Evolutionary conservation across 2,113 vertebrate genomes (phyloP).

Genomic region (Puma concolor): DNA sequence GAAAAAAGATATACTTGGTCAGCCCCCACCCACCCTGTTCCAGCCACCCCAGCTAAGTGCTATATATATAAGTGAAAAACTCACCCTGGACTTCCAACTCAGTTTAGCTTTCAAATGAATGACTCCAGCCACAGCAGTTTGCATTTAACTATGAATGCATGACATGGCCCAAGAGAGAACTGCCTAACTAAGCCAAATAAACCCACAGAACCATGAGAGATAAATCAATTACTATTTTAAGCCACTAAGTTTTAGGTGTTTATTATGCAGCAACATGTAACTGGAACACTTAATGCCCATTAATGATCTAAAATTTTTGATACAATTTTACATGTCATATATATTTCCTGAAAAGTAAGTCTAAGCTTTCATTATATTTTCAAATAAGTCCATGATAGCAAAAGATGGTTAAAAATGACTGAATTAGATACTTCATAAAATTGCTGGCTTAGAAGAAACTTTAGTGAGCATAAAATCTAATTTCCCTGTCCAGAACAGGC

Average conservation of each 20-base stretch:
- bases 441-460: neutral
- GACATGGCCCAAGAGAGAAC: neutral
- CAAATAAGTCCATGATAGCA: neutral
- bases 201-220: neutral
- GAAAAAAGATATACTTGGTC: neutral
- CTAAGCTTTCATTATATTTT: neutral
- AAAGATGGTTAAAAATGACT: constrained; percentile 4
- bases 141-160: neutral
- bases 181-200: neutral
- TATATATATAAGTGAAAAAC: neutral
- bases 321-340: neutral
- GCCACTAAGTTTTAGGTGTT: neutral
- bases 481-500: neutral
- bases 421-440: neutral
- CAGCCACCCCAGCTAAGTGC: neutral
- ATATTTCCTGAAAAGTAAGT: neutral
- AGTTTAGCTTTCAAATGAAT: constrained; percentile 19
- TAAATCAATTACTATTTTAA: neutral
- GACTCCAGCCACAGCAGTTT: neutral
- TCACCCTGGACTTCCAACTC: neutral
- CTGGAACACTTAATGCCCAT: neutral
- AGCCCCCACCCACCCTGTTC: neutral
- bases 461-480: neutral
- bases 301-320: neutral
- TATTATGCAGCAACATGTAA: neutral